These are phyloP conservation scores for Temnothorax nylanderi DNA, from an alignment of 1,140 invertebrate genomes.

Conservation along the genomic window DNA sequence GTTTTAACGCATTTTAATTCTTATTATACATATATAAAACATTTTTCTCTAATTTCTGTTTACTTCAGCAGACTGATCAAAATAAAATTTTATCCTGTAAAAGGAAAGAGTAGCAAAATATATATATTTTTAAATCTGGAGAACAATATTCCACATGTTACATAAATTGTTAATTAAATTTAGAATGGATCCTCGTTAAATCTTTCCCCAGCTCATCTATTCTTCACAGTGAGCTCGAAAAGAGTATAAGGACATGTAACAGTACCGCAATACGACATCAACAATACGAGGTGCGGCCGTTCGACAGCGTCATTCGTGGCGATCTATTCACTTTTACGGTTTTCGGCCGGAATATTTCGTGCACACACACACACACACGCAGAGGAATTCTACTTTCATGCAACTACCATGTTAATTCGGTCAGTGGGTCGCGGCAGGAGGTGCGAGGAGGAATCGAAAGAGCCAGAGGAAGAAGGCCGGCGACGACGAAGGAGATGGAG, in stretches of 20 bases:
- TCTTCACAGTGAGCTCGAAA: not conserved
- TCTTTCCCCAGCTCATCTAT: not conserved
- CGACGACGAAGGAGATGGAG: no score
- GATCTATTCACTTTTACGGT: constrained; percentile 35
- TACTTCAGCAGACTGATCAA: not conserved
- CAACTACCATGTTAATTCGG: constrained; percentile 68
- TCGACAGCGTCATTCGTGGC: not conserved
- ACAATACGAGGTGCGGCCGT: not conserved
- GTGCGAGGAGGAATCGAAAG: constrained; percentile 5
- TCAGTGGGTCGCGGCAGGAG: constrained; percentile 55
- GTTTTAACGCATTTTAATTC: not conserved
- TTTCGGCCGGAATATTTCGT: constrained; percentile 60
- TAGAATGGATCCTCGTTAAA: not conserved
- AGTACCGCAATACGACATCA: not conserved
- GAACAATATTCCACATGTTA: not conserved
- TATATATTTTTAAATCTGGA: not conserved
- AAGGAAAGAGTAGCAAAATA: not conserved
- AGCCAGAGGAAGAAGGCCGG: not conserved
- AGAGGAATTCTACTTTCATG: constrained; percentile 66
- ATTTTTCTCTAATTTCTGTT: not conserved
- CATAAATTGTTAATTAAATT: constrained; percentile 3
- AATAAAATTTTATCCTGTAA: not conserved
- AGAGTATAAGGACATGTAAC: not conserved
- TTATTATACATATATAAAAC: not conserved
- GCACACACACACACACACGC: no score